Conservation (phyloP, 1,140 invertebrate genomes). For the Andricus grossulariae region DNA sequence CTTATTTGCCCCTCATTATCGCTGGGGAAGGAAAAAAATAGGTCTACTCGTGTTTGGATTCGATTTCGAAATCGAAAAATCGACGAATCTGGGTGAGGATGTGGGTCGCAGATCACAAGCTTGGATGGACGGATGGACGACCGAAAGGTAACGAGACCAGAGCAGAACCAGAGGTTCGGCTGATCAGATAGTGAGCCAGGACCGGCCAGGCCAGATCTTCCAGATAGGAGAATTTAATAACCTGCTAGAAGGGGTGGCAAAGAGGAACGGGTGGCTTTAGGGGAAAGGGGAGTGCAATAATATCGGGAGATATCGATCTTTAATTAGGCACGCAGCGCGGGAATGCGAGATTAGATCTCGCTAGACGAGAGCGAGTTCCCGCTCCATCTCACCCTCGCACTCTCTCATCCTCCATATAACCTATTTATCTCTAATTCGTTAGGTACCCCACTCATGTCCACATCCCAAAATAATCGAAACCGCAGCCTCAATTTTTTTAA, state of each 20-base stretch:
- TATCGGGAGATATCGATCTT: constrained; percentile 76
- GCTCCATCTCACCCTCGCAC: constrained; percentile 40
- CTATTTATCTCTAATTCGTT: constrained; percentile 24
- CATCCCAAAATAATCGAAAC: not conserved
- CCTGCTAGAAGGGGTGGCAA: constrained; percentile 63
- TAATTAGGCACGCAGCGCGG: constrained; percentile 76
- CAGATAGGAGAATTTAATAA: constrained; percentile 76
- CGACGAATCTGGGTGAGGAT: not conserved
- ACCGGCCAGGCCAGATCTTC: constrained; percentile 71
- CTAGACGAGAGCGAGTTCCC: constrained; percentile 64
- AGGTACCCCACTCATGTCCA: not conserved
- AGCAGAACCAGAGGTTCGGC: constrained; percentile 69
- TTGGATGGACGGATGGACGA: constrained; percentile 44
- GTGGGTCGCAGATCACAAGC: constrained; percentile 21
- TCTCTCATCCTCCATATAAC: constrained; percentile 11
- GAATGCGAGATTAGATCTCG: constrained; percentile 72
- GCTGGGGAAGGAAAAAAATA: not conserved
- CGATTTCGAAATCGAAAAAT: constrained; percentile 15
- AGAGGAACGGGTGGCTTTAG: constrained; percentile 48
- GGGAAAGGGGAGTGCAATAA: constrained; percentile 69
- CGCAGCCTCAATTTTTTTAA: not conserved
- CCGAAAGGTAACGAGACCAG: constrained; percentile 68
- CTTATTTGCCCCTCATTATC: too few species aligned
- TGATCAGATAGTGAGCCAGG: constrained; percentile 71
- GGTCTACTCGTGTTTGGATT: too few species aligned